A percentile compares a stretch with the other conserved stretches of the same genome.
These are phyloP conservation scores for Gryllus bimaculatus DNA, from an alignment of 1,140 invertebrate species.

Conservation along the genomic window DNA sequence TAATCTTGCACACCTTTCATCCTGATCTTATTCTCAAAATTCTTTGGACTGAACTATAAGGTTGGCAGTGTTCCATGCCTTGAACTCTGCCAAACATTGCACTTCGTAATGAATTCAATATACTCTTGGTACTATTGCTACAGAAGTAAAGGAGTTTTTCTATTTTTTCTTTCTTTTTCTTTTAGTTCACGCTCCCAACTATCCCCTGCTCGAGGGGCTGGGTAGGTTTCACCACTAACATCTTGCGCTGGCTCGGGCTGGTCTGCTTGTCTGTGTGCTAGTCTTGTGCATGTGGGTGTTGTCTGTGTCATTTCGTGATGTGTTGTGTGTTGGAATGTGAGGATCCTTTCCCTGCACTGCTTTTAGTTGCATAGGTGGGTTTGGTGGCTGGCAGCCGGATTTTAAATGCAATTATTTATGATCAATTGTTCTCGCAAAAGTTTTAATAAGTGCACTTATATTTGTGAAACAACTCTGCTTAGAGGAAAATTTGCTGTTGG, in stretches of 20 bases:
- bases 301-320: neutral
- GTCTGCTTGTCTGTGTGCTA: neutral
- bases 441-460: no score
- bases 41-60: no score
- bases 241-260: neutral
- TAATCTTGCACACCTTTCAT: no score
- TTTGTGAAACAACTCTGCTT: no score
- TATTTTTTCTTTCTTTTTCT: slow-evolving; percentile 37
- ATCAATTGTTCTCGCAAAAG: no score
- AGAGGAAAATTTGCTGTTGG: no score
- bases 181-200: slow-evolving; percentile 59
- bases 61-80: no score
- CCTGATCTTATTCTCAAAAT: no score
- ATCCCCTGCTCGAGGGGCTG: slow-evolving; percentile 55
- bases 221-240: slow-evolving; percentile 40
- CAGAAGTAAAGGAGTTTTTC: slow-evolving; percentile 28
- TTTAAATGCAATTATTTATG: no score
- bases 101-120: no score
- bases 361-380: slow-evolving; percentile 15
- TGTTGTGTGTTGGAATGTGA: slow-evolving; percentile 1
- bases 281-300: neutral
- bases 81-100: no score
- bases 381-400: neutral
- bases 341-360: neutral
- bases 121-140: no score